Evolutionary conservation across 2,888 invertebrate species (phyloP), one percentile per base, ranked within the genome.

Genomic region (Dilophus febrilis): DNA sequence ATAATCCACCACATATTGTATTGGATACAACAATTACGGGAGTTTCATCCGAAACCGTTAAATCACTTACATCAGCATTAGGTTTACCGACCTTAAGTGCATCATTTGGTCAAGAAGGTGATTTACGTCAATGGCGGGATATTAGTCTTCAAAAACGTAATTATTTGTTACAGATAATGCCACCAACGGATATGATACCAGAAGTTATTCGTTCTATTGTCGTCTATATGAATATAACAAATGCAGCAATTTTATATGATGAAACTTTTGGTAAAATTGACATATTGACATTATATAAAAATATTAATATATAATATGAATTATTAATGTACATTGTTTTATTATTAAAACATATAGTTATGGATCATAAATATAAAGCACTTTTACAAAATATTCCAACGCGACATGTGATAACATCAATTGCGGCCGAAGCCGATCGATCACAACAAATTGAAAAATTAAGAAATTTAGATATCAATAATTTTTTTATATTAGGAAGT

Each of bases 291-390:
- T 22, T 12, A 4, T 22, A 34, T 18, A 18, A 13, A 22, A 27
- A 26, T 18, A 11, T 31, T 22, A 14, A 18, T 14, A 18, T 29
- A 11, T 4, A 13, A 17, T 29, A 5, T 16, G 5, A 33, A 19
- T 34, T 34, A 16, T 34, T 18, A 11, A 3, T 27, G 6, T 33
- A 27, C 7, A 16, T 34, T 27, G 13, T 26, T n/a, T 11, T 26
- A 13, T 27, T 37, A n/a, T 38, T 17, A 18, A 32, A 5, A n/a
- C 13, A n/a, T 30, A n/a, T 32, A 83, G 82, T 86, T 11, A 86
- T 91, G 83, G 87, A 90, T 53, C 87, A 91, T 65, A 90, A 91
- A 60, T 91, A 88, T 61, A 88, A 90, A 60, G 82, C 87, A 10
- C 63, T 92, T 8, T 66, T 92, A 29, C 78, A 87, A 59, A 91